Evolutionary conservation across 1,140 invertebrate species (phyloP), one percentile per base, ranked within the genome.

Genomic region (Leptoteleia sp.): DNA sequence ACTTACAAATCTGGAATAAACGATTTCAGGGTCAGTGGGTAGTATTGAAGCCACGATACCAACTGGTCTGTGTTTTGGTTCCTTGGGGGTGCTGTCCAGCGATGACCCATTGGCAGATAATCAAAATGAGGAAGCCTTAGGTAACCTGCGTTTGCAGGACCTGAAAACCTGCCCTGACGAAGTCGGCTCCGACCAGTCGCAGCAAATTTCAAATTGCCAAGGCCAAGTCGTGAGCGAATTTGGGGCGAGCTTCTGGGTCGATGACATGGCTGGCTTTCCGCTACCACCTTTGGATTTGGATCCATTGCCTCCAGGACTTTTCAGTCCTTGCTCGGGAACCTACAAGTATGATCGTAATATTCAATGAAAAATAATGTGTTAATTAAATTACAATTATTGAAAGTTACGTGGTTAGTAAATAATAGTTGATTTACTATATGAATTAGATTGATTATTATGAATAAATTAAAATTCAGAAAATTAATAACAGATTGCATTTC

Each of bases 251-350:
- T 92, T 91, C 79, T 94, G 93, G 92, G 91, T 92, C 80, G 94
- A 95, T 86, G 94, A 95, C 81, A 95, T 95, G 94, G 94, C 93
- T 19, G 94, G 94, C 13, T 95, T 95, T 87, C 93, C 94, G 0
- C 84, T 95, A 40, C 93, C 93, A 33, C 92, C 94, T 1, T 88
- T 95, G 40, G 94, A 96, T 79, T 88, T 95, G 77, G 94, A 95
- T 80, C 94, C 94, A 3, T 83, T 95, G 38, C 93, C 94, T 1
- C 84, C 88, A 19, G 75, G 37, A 91, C 92, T 83, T 85, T 95
- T 95, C 84, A 95, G 94, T 72, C 94, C 94, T 0, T 92, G 91
- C 76, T 93, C 93, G 40, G 85, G 84, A n/a, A 92, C 91, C 40
- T 95, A 94, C 88, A 94, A 94, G 93, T 94, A 81, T 16, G 8